Conservation (phyloP, 2,113 vertebrate species). For the Zosterops pallidus region DNA sequence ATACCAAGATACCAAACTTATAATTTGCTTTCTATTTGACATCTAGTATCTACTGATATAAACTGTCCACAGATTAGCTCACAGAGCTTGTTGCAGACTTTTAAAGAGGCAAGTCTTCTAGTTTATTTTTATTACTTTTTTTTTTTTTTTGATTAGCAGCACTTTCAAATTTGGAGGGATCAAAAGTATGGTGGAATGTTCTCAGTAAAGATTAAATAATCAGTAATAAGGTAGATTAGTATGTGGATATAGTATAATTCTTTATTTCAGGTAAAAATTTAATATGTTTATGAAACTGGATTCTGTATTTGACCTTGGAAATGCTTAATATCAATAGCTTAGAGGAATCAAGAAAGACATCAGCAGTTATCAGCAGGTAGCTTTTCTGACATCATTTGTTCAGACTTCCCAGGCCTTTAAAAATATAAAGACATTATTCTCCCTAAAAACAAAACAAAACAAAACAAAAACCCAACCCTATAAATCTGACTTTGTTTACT, state of each 20-base stretch:
- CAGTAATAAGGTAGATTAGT: not conserved
- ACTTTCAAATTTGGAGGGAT: not conserved
- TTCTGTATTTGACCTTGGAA: not conserved
- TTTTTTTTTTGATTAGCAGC: not conserved
- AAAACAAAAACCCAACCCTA: not conserved
- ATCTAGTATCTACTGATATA: not conserved
- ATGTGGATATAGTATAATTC: not conserved
- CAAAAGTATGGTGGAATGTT: not conserved
- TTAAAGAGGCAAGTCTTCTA: not conserved
- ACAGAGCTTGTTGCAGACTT: not conserved
- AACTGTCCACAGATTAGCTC: not conserved
- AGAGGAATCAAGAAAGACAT: not conserved
- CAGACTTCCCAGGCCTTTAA: not conserved
- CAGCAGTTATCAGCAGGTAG: not conserved
- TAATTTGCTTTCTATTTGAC: not conserved
- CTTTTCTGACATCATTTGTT: not conserved
- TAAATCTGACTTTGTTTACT: slow-evolving; percentile 14
- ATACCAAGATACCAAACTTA: not conserved
- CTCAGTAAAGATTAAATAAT: not conserved
- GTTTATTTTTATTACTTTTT: not conserved
- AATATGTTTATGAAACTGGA: not conserved
- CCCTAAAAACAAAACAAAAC: not conserved
- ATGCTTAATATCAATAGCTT: not conserved
- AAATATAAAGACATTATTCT: not conserved
- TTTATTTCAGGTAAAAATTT: not conserved